Base-by-base conservation (phyloP, 2,888 invertebrate species). In the Nasonovia ribisnigri region DNA sequence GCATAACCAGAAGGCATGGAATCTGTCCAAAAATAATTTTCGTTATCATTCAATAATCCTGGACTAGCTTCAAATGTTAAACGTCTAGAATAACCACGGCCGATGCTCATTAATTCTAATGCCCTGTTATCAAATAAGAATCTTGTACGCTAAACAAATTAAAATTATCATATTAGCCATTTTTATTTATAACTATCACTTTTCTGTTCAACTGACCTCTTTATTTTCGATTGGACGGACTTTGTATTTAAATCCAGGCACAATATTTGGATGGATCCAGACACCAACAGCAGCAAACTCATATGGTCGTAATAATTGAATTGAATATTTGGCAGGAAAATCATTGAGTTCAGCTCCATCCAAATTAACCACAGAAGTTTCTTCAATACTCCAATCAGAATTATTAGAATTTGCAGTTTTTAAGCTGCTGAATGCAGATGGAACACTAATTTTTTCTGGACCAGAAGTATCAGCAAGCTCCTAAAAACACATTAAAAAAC, bases 11-110 rank as follows among this genome's bases (percentile, higher is more conserved):
- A 97, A 2, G 97, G 97, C 94, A 97, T 96, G 67, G 97, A 97
- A 96, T 98, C 98, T 48, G 97, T 97, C 97, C 97, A 98, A 96
- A 98, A 98, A 95, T 97, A 97, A 95, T 97, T 97, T 90, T 96
- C 96, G 95, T 97, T 97, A 94, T 97, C 96, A 96, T 97, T 97
- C 87, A 97, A 96, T 84, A 96, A 96, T 54, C 95, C 95, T 88
- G 96, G 96, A 93, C 96, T 96, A 2, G 97, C 97, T 95, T 97
- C 97, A 96, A 98, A 98, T 3, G 97, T 97, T 94, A 98, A 96
- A 88, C 98, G 96, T 94, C 97, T 96, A 13, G 97, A 97, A 95
- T 97, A 98, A 20, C 98, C 98, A 95, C 97, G 96, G 0, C 98
- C 98, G 95, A 98, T 97, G 54, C 97, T 97, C 95, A 96, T 96